A percentile compares a stretch with the other conserved stretches of the same genome.
Conservation (phyloP, 2,888 invertebrate species). For the Diogma glabrata region DNA sequence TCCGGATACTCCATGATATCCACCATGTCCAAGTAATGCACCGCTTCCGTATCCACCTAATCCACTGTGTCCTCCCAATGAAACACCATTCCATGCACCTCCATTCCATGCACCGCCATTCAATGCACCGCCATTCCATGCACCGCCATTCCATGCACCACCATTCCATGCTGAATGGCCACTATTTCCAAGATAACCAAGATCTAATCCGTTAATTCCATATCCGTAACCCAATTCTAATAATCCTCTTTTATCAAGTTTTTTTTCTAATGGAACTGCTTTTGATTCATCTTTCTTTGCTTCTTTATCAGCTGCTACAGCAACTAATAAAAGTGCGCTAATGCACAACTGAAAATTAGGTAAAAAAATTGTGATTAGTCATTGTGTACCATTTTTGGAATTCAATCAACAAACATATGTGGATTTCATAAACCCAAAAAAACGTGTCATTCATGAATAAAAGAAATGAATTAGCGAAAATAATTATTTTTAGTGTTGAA, state of each 20-base stretch:
- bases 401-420: neutral
- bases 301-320: conserved; percentile 52
- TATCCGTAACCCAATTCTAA: conserved; percentile 70
- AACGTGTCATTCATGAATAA: too few species aligned
- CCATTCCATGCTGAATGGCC: conserved; percentile 41
- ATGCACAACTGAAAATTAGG: conserved; percentile 48
- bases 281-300: conserved; percentile 48
- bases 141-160: conserved; percentile 42
- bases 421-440: too few species aligned
- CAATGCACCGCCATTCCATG: conserved; percentile 38
- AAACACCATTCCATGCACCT: conserved; percentile 37
- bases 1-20: conserved; percentile 3
- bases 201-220: conserved; percentile 60
- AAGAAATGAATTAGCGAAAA: too few species aligned
- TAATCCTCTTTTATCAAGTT: conserved; percentile 71
- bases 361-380: conserved; percentile 8
- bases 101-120: conserved; percentile 40
- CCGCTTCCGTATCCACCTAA: conserved; percentile 24
- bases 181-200: conserved; percentile 59
- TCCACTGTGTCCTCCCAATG: conserved; percentile 23
- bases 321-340: conserved; percentile 64
- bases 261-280: conserved; percentile 55
- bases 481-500: too few species aligned
- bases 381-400: neutral
- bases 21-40: neutral